Evolutionary conservation across 2,113 vertebrate species (phyloP).

Genomic region (Colinus virginianus): DNA sequence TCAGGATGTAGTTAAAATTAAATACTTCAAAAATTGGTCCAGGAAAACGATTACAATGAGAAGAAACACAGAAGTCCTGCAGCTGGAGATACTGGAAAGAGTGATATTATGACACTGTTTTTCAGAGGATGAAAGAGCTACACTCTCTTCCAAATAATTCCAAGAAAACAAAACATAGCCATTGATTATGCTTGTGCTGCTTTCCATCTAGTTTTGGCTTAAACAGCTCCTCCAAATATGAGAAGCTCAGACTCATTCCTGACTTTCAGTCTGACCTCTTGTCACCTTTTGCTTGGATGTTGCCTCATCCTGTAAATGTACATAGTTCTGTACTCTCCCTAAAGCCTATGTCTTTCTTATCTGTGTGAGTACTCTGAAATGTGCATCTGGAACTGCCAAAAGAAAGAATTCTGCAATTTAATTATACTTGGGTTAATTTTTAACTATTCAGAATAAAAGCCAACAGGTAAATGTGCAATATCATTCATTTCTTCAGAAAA

Average conservation of each 20-base stretch:
- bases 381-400: not conserved
- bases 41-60: not conserved
- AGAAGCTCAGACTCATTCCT: not conserved
- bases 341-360: not conserved
- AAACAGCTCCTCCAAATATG: not conserved
- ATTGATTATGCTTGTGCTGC: not conserved
- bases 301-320: not conserved
- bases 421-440: constrained; percentile 48
- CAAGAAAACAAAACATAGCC: not conserved
- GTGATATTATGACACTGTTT: not conserved
- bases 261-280: not conserved
- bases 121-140: not conserved
- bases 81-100: not conserved
- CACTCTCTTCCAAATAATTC: not conserved
- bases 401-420: not conserved
- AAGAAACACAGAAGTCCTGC: not conserved
- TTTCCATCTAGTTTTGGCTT: not conserved
- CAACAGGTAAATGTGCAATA: rapidly evolving
- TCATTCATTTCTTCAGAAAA: not conserved
- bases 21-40: not conserved
- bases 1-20: not conserved
- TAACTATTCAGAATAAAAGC: not conserved
- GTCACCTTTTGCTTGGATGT: not conserved
- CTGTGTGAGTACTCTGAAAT: not conserved
- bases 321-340: rapidly evolving